Evolutionary conservation across 1,140 invertebrate species (phyloP).

Genomic region (Orius laevigatus): DNA sequence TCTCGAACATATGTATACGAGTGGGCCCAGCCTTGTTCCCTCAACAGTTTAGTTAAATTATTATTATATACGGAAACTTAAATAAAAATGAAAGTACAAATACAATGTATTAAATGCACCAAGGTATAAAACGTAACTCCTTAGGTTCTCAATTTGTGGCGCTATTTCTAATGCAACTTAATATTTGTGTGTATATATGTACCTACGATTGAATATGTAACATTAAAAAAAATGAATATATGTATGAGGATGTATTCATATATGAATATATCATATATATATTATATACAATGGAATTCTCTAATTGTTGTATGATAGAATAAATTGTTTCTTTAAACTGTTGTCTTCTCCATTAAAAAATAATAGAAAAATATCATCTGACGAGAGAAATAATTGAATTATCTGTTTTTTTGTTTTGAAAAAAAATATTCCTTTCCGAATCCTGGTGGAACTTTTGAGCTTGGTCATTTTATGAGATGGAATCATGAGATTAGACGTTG

Average conservation of each 20-base stretch:
- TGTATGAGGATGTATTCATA: slow-evolving; percentile 15
- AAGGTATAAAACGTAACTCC: slow-evolving; percentile 6
- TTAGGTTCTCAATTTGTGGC: slow-evolving; percentile 13
- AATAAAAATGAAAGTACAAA: slow-evolving; percentile 14
- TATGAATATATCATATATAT: slow-evolving; percentile 14
- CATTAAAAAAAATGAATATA: slow-evolving; percentile 9
- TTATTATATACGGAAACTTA: slow-evolving; percentile 2
- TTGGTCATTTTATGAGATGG: no score
- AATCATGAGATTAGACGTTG: no score
- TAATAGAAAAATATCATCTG: slow-evolving; percentile 13
- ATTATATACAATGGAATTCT: slow-evolving; percentile 14
- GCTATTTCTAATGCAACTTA: slow-evolving; percentile 15
- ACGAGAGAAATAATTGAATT: no score
- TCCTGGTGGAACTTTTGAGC: no score
- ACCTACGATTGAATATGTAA: slow-evolving; percentile 11
- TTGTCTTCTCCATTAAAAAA: slow-evolving; percentile 17
- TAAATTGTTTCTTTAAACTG: slow-evolving; percentile 17
- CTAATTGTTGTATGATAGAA: slow-evolving; percentile 17
- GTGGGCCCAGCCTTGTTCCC: slow-evolving; percentile 16
- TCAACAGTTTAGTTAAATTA: slow-evolving; percentile 12
- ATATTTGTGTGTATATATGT: slow-evolving; percentile 16
- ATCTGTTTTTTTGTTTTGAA: no score
- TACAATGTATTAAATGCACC: slow-evolving; percentile 15
- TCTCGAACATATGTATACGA: slow-evolving; percentile 6
- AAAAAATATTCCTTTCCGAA: no score